These are phyloP conservation scores for Stegodyphus dumicola DNA, from an alignment of 1,140 invertebrate genomes.

Conservation along the genomic window DNA sequence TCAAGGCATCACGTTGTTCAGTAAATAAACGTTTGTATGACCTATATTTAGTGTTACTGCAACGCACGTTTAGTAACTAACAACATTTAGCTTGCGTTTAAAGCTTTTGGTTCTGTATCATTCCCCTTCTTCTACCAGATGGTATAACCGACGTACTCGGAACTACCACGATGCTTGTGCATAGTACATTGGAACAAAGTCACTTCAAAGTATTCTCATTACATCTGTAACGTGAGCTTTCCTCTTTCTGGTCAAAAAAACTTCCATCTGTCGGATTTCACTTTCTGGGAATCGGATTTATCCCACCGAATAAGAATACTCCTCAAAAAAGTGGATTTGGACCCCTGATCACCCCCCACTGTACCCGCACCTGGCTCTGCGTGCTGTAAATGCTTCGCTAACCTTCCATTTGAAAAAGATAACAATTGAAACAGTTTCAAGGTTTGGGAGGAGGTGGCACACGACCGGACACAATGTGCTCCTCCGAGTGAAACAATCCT, in stretches of 20 bases:
- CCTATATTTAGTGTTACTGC: no score
- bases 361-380: conserved; percentile 28
- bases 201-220: background rate
- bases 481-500: conserved; percentile 21
- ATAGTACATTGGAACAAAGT: no score
- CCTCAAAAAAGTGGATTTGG: conserved; percentile 33
- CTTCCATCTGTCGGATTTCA: conserved; percentile 58
- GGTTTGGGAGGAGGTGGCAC: conserved; percentile 52
- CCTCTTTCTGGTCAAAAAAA: no score
- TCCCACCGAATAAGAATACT: conserved; percentile 5
- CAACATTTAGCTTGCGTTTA: no score
- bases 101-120: no score
- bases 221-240: conserved; percentile 24
- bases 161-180: no score
- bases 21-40: no score
- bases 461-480: conserved; percentile 53
- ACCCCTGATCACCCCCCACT: conserved; percentile 4
- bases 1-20: no score
- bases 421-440: conserved; percentile 54
- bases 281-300: conserved; percentile 58
- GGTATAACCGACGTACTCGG: no score
- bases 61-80: no score
- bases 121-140: no score
- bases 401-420: conserved; percentile 44
- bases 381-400: conserved; percentile 43